Evolutionary conservation across 2,888 invertebrate genomes (phyloP).

Genomic region (Ophioninae sp.): DNA sequence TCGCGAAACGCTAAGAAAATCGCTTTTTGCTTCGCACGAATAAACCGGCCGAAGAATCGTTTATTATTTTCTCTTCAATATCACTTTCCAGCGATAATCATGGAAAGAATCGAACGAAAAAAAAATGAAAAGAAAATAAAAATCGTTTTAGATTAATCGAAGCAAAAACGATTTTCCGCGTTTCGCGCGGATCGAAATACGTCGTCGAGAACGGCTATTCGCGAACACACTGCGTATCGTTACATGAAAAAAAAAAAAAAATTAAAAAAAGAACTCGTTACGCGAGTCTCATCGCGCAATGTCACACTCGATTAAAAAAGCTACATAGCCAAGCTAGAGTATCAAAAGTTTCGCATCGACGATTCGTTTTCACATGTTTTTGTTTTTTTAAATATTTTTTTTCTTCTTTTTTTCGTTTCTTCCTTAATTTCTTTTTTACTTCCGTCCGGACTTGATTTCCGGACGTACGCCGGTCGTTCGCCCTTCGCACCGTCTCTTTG

Average conservation of each 20-base stretch:
- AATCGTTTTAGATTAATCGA: neutral
- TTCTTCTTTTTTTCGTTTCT: neutral
- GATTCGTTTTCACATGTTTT: slow-evolving; percentile 19
- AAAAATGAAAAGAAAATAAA: neutral
- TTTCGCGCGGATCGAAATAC: neutral
- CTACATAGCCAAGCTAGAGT: slow-evolving; percentile 44
- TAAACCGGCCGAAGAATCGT: neutral
- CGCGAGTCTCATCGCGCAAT: slow-evolving; percentile 22
- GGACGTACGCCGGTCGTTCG: slow-evolving; percentile 22
- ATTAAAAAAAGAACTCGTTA: neutral
- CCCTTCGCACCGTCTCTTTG: slow-evolving; percentile 54
- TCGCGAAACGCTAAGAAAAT: neutral
- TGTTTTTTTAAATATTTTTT: no score
- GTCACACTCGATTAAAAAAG: slow-evolving; percentile 50
- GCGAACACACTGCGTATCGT: slow-evolving; percentile 1
- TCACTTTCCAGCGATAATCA: neutral
- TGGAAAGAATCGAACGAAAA: neutral
- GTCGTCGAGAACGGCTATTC: neutral
- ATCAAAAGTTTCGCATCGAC: slow-evolving; percentile 39
- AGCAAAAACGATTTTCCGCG: neutral
- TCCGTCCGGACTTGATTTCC: slow-evolving; percentile 21
- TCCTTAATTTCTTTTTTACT: neutral
- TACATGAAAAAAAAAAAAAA: neutral
- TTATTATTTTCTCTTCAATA: neutral
- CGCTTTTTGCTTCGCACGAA: neutral